A percentile compares a stretch with the other conserved stretches of the same genome.
These are phyloP conservation scores for Trichechus manatus DNA, from an alignment of 2,113 vertebrate species.

Conservation along the genomic window DNA sequence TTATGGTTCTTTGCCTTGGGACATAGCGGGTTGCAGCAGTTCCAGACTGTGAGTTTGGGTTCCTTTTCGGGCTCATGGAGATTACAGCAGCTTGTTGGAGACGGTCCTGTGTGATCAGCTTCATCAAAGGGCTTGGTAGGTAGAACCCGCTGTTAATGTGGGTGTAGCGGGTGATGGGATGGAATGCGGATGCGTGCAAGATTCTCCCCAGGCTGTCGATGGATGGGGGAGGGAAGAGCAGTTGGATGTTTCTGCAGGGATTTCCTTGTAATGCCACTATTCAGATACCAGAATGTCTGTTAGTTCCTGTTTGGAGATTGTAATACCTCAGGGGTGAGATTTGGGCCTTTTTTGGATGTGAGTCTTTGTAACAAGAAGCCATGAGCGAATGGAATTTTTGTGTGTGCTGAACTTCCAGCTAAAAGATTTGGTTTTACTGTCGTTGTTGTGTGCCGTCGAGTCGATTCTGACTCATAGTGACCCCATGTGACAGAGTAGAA, in stretches of 20 bases:
- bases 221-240: not conserved
- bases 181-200: not conserved
- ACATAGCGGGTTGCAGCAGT: slow-evolving; percentile 79
- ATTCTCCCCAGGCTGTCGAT: not conserved
- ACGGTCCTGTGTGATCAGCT: slow-evolving; percentile 94
- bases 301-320: not conserved
- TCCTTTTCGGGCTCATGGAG: slow-evolving; percentile 91
- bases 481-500: too few species aligned
- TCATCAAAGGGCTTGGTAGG: slow-evolving; percentile 98
- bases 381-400: slow-evolving; percentile 48
- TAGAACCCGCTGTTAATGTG: slow-evolving; percentile 77
- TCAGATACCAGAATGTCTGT: not conserved
- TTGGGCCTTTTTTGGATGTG: not conserved
- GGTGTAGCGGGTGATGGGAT: not conserved
- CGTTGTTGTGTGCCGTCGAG: not conserved
- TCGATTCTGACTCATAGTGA: not conserved
- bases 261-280: not conserved
- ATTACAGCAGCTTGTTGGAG: slow-evolving; percentile 95
- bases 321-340: not conserved
- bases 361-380: not conserved
- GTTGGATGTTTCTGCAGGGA: too few species aligned
- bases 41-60: slow-evolving; percentile 74
- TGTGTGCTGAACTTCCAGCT: slow-evolving; percentile 10
- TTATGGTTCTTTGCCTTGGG: slow-evolving; percentile 73
- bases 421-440: slow-evolving; percentile 7